Conservation (phyloP, 64 coral and sea anemone genomes). For the Catalaphyllia jardinei region DNA sequence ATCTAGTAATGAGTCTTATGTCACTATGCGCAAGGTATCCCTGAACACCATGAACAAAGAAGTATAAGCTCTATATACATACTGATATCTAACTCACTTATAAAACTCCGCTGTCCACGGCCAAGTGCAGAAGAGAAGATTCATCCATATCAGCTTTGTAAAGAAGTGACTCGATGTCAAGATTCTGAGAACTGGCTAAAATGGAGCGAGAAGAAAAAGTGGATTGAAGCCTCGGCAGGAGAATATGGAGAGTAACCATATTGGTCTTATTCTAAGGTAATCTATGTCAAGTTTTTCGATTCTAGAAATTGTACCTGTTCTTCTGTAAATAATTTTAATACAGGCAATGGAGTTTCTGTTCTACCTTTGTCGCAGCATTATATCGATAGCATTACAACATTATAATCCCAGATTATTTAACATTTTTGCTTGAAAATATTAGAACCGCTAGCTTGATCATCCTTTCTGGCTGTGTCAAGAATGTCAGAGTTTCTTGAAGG, state of each 20-base stretch:
- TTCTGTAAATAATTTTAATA: too few relatives aligned
- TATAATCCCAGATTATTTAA: too few relatives aligned
- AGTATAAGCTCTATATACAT: neutral
- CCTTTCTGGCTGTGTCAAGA: too few relatives aligned
- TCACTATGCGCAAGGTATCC: too few relatives aligned
- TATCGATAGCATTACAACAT: too few relatives aligned
- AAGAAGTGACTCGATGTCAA: conserved; percentile 44
- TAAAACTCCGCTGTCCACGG: conserved; percentile 56
- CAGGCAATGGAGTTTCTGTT: too few relatives aligned
- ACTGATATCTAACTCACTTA: conserved; percentile 31
- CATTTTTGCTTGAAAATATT: too few relatives aligned
- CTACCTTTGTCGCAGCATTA: too few relatives aligned
- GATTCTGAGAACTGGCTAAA: conserved; percentile 3
- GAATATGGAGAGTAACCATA: neutral
- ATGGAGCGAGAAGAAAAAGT: neutral
- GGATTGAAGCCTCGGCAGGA: neutral
- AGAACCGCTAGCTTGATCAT: too few relatives aligned
- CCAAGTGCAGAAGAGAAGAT: conserved; percentile 66
- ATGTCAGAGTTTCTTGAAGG: too few relatives aligned
- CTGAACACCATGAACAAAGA: too few relatives aligned
- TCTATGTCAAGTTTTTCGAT: neutral
- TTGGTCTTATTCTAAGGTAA: neutral
- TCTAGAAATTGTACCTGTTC: neutral
- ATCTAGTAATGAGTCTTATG: too few relatives aligned
- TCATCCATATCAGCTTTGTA: conserved; percentile 76